Base-by-base conservation (phyloP, 2,113 vertebrate species). In the Polypterus senegalus region DNA sequence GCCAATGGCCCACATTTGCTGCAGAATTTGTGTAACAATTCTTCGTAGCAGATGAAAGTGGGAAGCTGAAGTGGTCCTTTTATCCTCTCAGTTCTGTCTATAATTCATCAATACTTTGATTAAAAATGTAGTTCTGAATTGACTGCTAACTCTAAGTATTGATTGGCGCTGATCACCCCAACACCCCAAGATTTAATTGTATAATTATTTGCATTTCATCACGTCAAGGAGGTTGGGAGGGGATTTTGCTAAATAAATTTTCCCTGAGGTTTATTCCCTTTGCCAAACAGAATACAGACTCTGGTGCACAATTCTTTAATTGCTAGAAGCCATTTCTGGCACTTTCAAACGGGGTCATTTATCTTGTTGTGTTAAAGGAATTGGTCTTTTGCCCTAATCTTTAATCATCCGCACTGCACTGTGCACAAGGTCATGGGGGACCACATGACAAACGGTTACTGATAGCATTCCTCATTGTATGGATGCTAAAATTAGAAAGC, bases 401-500 rank as follows among this genome's bases (percentile, higher is more conserved):
- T 83, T 83, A 83, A 83, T 85, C 83, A 84, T 76, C 73, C 80
- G 70, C 77, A 71, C 73, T 70, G 74, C 61, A 68, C 77, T 70
- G 62, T 56, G 65, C 68, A 75, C 82, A 85, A 85, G 83, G 81
- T 86, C 80, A 79, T 60, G 5, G 10, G 62, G 67, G 66, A 66
- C 43, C 63, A 64, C 45, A 54, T 61, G 70, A 71, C 64, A 68
- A 69, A 72, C 70, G 59, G 63, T 55, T 61, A n/a, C 61, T 44
- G 48, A 48, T 62, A 64, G 51, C 58, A 61, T 58, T 61, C 10
- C 62, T 49, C 62, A 59, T 62, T 64, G 60, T 66, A 58, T 47
- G 47, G 10, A 8, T 6, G 63, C 66, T 66, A 66, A 68, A 74
- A 72, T 73, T 71, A 71, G 72, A 76, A 65, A 64, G 63, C 67